Percentiles rank a stretch among this genome's conserved stretches.
phyloP scores from a whole-genome alignment of 1,140 invertebrate genomes.

The Brachionus manjavacas region DNA sequence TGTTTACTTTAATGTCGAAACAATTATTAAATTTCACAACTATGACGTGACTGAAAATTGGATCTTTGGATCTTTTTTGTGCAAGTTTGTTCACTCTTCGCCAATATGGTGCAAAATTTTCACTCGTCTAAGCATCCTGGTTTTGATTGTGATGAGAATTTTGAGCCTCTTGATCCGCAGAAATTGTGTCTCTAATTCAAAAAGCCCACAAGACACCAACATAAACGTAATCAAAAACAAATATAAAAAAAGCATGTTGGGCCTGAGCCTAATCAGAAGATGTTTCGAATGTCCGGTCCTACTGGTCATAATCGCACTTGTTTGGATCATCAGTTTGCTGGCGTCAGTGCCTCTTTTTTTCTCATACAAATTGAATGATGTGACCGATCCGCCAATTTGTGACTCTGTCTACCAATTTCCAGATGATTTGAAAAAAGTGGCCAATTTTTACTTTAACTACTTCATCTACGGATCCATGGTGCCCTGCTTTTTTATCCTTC shows the following conservation, averaged over 20 bases:
- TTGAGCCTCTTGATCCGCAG: not conserved
- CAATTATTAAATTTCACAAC: constrained; percentile 35
- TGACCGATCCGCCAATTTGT: not conserved
- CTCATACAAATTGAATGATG: not conserved
- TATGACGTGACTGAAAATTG: constrained; percentile 39
- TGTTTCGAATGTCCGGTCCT: constrained; percentile 18
- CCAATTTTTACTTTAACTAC: not conserved
- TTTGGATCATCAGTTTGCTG: not conserved
- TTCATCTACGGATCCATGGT: constrained; percentile 4
- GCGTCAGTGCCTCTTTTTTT: not conserved
- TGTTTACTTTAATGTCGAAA: not conserved
- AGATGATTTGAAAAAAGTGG: not conserved
- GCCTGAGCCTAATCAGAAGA: not conserved
- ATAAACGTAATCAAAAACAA: not conserved
- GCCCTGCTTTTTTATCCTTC: not conserved
- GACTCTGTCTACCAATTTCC: constrained; percentile 33
- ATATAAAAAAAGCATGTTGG: not conserved
- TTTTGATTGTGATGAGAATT: not conserved
- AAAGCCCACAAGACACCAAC: not conserved
- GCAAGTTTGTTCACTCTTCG: not conserved
- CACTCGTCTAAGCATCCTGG: not conserved
- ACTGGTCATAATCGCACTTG: not conserved
- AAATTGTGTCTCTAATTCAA: constrained; percentile 5
- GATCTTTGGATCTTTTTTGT: constrained; percentile 20
- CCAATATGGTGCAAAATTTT: constrained; percentile 30